Conservation (phyloP, 2,888 invertebrate species). For the Lypha dubia region DNA sequence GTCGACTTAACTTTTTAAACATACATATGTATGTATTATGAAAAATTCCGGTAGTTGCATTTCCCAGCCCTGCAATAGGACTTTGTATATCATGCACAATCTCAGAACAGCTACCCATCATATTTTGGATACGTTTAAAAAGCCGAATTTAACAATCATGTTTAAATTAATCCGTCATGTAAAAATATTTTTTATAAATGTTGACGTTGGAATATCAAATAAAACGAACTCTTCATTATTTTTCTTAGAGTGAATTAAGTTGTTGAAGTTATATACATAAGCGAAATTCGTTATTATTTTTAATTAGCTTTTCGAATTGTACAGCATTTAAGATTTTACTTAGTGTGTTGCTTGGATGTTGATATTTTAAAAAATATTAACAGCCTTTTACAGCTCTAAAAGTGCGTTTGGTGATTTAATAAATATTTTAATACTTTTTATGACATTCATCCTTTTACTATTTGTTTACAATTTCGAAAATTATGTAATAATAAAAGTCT, state of each 20-base stretch:
- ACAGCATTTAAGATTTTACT: neutral
- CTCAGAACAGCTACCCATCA: too few species aligned
- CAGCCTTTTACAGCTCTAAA: neutral
- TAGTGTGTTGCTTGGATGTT: neutral
- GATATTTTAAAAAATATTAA: neutral
- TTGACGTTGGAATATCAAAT: too few species aligned
- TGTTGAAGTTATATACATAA: constrained; percentile 9
- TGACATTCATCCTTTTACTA: neutral
- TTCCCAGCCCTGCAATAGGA: too few species aligned
- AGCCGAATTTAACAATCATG: too few species aligned
- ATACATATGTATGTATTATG: too few species aligned
- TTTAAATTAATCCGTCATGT: too few species aligned
- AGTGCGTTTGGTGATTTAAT: neutral
- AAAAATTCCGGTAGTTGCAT: too few species aligned
- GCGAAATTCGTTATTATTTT: constrained; percentile 27
- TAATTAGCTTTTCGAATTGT: constrained; percentile 28
- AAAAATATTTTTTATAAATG: too few species aligned
- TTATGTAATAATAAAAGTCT: neutral
- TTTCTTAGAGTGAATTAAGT: neutral
- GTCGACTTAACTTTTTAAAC: too few species aligned
- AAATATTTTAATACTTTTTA: constrained; percentile 2
- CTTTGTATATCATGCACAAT: too few species aligned
- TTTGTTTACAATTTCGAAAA: neutral
- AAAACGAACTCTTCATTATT: neutral
- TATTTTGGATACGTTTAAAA: too few species aligned